Base-by-base conservation (phyloP, 1,140 invertebrate species). In the Scaptomyza montana region DNA sequence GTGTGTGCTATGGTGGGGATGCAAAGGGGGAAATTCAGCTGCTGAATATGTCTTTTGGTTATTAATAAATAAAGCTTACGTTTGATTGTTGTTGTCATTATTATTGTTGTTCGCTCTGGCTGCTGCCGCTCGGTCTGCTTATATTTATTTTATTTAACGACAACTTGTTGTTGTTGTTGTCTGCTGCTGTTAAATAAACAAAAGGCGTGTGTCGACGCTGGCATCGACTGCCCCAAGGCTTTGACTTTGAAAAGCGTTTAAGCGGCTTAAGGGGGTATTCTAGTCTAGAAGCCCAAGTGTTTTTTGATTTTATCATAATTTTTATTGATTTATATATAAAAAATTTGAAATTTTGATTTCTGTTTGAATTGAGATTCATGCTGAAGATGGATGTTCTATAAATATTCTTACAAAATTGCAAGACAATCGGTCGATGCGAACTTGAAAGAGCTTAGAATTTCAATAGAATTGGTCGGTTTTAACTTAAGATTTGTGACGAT, bases 161-260 rank as follows among this genome's bases (percentile, higher is more conserved):
- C 63, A 21, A 47, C 45, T 62, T 61, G 46, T 63, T 62, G 63
- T 39, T 45, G 55, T 67, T 76, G 45, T 43, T 63, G 50, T 61
- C 49, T 67, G 74, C 64, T 76, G 68, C 59, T 65, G 67, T 60
- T 71, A 82, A 87, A 79, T 87, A 87, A 89, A 87, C 82, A 87
- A 87, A 87, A 87, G 82, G 82, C 82, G 82, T 87, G 82, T 87
- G 78, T 80, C 78, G 75, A 50, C 55, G 70, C 30, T 33, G 43
- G 43, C 50, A 41, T 5, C 33, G 50, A 46, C 63, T 33, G 47
- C 57, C 51, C 76, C 80, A 84, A 82, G 80, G 84, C 74, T 87
- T 79, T 77, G 84, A 79, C 84, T 87, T 89, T 89, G 79, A 80
- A 71, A 76, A 84, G 77, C 79, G 79, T 89, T 87, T 89, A 87